Percentiles rank a stretch among this genome's conserved stretches.
Conservation (phyloP, 1,140 invertebrate genomes). For the Drosophila sulfurigaster region DNA sequence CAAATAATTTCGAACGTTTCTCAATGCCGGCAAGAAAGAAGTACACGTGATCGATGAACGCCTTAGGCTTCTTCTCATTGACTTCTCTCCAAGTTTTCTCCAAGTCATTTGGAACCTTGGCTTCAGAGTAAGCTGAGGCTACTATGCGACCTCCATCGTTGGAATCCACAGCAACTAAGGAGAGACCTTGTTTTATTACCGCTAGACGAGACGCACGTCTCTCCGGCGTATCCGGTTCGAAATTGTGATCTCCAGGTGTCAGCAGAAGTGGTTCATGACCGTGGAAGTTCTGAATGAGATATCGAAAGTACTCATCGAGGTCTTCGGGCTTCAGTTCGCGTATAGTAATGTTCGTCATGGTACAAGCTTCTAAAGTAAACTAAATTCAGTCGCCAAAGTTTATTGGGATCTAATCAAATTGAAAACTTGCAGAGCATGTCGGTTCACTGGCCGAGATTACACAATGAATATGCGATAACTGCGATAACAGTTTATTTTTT, state of each 20-base stretch:
- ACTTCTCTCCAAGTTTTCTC: conserved; percentile 50
- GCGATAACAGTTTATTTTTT: neutral
- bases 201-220: conserved; percentile 34
- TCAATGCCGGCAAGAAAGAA: conserved; percentile 56
- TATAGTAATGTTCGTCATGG: conserved; percentile 32
- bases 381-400: neutral
- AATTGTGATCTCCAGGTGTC: conserved; percentile 47
- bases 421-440: neutral
- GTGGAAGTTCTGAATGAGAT: conserved; percentile 56
- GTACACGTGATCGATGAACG: conserved; percentile 55
- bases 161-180: conserved; percentile 56
- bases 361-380: neutral
- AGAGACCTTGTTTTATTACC: conserved; percentile 48
- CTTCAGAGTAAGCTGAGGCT: conserved; percentile 42
- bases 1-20: conserved; percentile 50
- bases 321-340: conserved; percentile 28
- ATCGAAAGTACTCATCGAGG: conserved; percentile 37
- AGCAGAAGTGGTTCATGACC: conserved; percentile 58
- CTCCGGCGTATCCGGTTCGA: neutral
- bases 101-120: conserved; percentile 43
- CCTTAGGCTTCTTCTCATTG: conserved; percentile 14
- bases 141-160: conserved; percentile 44
- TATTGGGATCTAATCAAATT: neutral
- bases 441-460: neutral
- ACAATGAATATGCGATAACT: neutral